Evolutionary conservation across 2,888 invertebrate genomes (phyloP).

Genomic region (Sinodicranocentrus sp.): DNA sequence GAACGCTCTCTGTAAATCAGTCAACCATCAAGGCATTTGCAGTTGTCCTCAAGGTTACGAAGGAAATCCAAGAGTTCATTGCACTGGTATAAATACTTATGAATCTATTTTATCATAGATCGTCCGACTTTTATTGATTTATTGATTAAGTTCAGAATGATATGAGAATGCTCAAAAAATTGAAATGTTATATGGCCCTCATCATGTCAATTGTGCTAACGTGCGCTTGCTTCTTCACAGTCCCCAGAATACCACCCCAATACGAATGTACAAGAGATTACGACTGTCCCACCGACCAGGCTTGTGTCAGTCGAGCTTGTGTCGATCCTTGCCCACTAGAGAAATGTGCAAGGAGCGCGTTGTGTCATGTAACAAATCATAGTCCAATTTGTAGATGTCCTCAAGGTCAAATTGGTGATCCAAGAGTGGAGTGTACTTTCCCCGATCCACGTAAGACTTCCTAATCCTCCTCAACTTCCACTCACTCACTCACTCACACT

Average conservation of each 20-base stretch:
- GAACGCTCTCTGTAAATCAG: constrained; percentile 87
- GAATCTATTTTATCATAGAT: background rate
- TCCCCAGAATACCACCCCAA: constrained; percentile 44
- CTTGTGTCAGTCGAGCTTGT: constrained; percentile 88
- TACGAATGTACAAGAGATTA: constrained; percentile 87
- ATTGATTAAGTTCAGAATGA: background rate
- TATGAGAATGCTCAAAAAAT: background rate
- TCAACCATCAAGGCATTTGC: constrained; percentile 82
- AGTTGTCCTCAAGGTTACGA: constrained; percentile 63
- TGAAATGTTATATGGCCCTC: constrained; percentile 2
- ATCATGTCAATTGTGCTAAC: background rate
- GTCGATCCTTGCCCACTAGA: constrained; percentile 87
- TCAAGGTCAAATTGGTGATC: constrained; percentile 86
- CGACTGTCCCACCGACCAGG: constrained; percentile 87
- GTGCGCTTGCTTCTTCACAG: constrained; percentile 33
- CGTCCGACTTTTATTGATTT: background rate
- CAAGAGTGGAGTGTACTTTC: constrained; percentile 84
- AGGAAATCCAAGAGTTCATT: constrained; percentile 75
- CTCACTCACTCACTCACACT: background rate
- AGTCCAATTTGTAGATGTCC: constrained; percentile 90
- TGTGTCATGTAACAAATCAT: constrained; percentile 89
- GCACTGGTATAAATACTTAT: constrained; percentile 69
- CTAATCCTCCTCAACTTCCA: constrained; percentile 1
- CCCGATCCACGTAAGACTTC: constrained; percentile 84
- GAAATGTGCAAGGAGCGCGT: constrained; percentile 88